Percentiles rank a stretch among this genome's conserved stretches.
These are phyloP conservation scores for Cyprinella venusta DNA, from an alignment of 2,797 vertebrate species.

Conservation along the genomic window DNA sequence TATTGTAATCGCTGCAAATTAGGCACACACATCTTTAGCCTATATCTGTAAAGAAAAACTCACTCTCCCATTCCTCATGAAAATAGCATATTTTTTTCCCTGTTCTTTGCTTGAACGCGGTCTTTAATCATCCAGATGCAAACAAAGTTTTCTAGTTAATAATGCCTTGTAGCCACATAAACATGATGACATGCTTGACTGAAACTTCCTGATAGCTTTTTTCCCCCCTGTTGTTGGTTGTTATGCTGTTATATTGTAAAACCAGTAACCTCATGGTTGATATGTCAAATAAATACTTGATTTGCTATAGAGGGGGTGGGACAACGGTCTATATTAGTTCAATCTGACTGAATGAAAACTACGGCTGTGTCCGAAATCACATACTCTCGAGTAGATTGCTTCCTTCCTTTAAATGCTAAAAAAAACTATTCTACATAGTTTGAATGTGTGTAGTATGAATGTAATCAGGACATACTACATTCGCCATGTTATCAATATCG, in stretches of 20 bases:
- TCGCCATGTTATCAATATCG: too few species aligned
- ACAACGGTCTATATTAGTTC: not conserved
- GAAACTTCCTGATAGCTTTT: not conserved
- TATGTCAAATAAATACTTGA: not conserved
- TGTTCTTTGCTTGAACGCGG: too few species aligned
- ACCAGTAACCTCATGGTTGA: not conserved
- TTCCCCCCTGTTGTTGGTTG: not conserved
- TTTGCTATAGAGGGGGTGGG: not conserved
- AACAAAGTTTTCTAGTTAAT: not conserved
- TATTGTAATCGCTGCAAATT: not conserved
- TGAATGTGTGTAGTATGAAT: too few species aligned
- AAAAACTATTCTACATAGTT: too few species aligned
- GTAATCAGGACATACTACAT: too few species aligned
- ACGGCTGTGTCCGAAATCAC: too few species aligned
- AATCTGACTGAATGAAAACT: not conserved
- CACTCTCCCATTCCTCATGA: not conserved
- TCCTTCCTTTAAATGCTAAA: too few species aligned
- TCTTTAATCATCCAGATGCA: not conserved
- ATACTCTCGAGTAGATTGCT: too few species aligned
- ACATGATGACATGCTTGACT: not conserved
- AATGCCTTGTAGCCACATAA: not conserved
- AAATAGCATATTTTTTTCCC: too few species aligned
- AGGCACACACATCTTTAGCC: not conserved
- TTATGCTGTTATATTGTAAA: not conserved
- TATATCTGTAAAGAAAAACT: not conserved